phyloP scores from a whole-genome alignment of 2,797 vertebrate species.

The Rachycentron canadum region DNA sequence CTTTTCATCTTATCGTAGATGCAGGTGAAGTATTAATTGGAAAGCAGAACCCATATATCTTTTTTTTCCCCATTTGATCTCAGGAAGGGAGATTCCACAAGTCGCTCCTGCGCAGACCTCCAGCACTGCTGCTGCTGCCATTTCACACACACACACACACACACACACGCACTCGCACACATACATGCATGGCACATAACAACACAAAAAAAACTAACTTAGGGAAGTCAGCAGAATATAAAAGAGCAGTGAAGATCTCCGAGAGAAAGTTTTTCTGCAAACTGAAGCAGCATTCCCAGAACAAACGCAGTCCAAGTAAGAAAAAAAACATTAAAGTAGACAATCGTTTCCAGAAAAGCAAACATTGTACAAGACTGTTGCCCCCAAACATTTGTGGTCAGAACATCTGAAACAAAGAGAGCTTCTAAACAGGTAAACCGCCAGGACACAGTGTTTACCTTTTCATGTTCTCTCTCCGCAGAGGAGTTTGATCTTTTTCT shows the following conservation, averaged over 20 bases:
- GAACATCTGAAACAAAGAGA: constrained; percentile 74
- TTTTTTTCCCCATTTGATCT: constrained; percentile 78
- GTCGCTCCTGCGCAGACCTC: constrained; percentile 85
- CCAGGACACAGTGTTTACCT: constrained; percentile 79
- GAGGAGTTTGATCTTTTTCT: constrained; percentile 83
- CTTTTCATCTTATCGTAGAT: constrained; percentile 59
- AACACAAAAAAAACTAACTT: constrained; percentile 13
- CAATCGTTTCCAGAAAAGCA: constrained; percentile 76
- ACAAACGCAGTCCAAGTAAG: constrained; percentile 38
- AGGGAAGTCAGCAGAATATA: constrained; percentile 31
- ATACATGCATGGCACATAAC: constrained; percentile 1
- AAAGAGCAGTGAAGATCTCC: constrained; percentile 26
- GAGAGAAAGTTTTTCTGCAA: constrained; percentile 70
- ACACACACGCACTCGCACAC: constrained; percentile 33
- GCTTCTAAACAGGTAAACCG: constrained; percentile 80
- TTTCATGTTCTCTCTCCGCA: constrained; percentile 71
- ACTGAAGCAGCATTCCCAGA: constrained; percentile 62
- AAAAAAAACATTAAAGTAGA: constrained; percentile 68
- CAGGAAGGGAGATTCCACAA: constrained; percentile 90
- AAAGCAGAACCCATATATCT: constrained; percentile 79
- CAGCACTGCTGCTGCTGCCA: constrained; percentile 67
- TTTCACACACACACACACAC: constrained; percentile 31
- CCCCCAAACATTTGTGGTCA: constrained; percentile 78
- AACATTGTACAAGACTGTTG: constrained; percentile 67
- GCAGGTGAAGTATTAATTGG: constrained; percentile 85